Evolutionary conservation across 1,140 invertebrate species (phyloP), one percentile per base, ranked within the genome.

Genomic region (Neotoxoptera formosana): DNA sequence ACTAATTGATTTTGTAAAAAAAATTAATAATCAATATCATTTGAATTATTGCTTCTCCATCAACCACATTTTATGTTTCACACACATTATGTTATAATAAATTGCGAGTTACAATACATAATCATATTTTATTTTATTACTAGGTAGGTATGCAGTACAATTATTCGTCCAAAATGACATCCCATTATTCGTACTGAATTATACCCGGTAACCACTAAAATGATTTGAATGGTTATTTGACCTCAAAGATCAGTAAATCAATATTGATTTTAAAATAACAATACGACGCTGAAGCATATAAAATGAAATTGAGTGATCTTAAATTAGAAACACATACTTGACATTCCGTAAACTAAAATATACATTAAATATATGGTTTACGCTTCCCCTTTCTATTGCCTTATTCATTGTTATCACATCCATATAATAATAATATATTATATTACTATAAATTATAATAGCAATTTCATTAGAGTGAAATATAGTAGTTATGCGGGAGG

Each of bases 281-380:
- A 89, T 89, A 56, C 48, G 23, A 4, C 14, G 25, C 21, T 6
- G 88, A 56, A 21, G 48, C 34, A 25, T 41, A 53, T 25, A 34
- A 48, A 48, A 88, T 45, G 23, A 89, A 56, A 89, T 89, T 89
- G n/a, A 53, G 88, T 89, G 88, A 56, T 89, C 88, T 89, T 89
- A 89, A 89, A 89, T 89, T 89, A 41, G 88, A 89, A 89, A 89
- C 88, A 89, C 88, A 89, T 89, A 89, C 48, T 89, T 89, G 48
- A 53, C 48, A 89, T 89, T 89, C 88, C 88, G 21, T 89, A 89
- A 89, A 56, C 88, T 56, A 56, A 89, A 89, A 89, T 89, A 41
- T 41, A 89, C 88, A 56, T 89, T 89, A 89, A 88, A 88, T 51
- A 88, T 87, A 48, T 88, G n/a, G 14, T 48, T 89, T 89, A 56